These are phyloP conservation scores for Cyphotilapia sp. DNA, from an alignment of 2,113 vertebrate species.

Conservation along the genomic window DNA sequence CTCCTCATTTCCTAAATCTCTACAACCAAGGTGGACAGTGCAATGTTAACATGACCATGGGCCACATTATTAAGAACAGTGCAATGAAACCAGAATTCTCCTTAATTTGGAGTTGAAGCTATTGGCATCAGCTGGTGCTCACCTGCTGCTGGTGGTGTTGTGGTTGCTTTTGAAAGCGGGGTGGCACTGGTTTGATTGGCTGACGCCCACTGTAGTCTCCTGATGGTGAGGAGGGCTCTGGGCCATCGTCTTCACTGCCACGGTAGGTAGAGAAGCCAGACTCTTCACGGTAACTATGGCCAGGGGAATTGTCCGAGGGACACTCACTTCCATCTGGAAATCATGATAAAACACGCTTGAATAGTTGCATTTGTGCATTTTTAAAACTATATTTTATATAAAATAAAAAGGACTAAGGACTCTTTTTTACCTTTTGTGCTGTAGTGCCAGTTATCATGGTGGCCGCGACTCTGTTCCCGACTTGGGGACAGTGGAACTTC, in stretches of 20 bases:
- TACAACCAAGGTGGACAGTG: not conserved
- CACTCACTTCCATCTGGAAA: constrained; percentile 54
- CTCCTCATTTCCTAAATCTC: not conserved
- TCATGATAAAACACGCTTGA: not conserved
- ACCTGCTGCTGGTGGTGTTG: constrained; percentile 76
- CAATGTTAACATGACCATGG: not conserved
- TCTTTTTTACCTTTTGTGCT: constrained; percentile 74
- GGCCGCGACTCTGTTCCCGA: constrained; percentile 62
- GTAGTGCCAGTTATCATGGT: constrained; percentile 74
- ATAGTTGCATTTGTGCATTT: not conserved
- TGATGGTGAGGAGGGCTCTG: constrained; percentile 77
- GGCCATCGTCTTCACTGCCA: constrained; percentile 80
- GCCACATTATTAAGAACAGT: not conserved
- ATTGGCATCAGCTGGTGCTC: not conserved
- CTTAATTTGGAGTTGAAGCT: not conserved
- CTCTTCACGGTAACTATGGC: constrained; percentile 75
- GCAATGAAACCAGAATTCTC: not conserved
- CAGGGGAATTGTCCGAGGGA: constrained; percentile 64
- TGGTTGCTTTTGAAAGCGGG: constrained; percentile 89
- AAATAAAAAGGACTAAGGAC: not conserved
- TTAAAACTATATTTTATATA: not conserved
- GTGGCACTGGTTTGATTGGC: constrained; percentile 79
- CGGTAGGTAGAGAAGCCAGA: constrained; percentile 62
- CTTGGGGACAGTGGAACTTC: constrained; percentile 66
- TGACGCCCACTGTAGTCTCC: constrained; percentile 84